Percentiles rank a stretch among this genome's conserved stretches.
Conservation (phyloP, 2,888 invertebrate genomes). For the Anthrax anthrax region DNA sequence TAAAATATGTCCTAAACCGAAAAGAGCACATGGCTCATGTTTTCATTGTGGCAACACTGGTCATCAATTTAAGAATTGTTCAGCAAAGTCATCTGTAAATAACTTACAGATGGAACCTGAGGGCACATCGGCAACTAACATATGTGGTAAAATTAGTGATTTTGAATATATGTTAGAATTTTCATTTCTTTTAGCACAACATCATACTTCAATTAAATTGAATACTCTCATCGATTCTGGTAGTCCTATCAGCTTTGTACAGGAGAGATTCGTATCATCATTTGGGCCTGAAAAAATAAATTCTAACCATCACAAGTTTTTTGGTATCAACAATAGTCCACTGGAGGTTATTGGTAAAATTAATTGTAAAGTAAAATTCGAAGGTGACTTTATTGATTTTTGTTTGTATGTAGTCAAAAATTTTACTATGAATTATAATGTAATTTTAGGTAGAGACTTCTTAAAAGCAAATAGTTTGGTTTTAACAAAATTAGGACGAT, state of each 20-base stretch:
- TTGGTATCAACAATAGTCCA: slow-evolving; percentile 1
- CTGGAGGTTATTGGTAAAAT: background rate
- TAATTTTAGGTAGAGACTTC: background rate
- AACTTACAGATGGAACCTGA: background rate
- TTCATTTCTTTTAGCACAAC: background rate
- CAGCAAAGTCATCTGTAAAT: background rate
- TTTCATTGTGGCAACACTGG: background rate
- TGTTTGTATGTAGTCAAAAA: background rate
- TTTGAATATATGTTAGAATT: background rate
- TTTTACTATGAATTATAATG: background rate
- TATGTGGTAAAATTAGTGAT: background rate
- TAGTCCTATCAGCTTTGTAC: slow-evolving; percentile 1
- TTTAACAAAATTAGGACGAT: background rate
- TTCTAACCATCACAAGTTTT: background rate
- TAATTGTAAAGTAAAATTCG: background rate
- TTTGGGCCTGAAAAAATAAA: background rate
- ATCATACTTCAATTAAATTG: background rate
- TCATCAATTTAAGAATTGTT: background rate
- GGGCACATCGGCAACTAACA: background rate
- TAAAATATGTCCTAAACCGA: background rate
- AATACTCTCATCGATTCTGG: background rate
- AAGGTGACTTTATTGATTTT: background rate
- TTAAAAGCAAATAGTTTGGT: background rate
- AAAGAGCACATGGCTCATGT: background rate
- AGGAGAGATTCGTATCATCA: background rate